phyloP scores from a whole-genome alignment of 1,140 invertebrate species.

The Onthophagus taurus region DNA sequence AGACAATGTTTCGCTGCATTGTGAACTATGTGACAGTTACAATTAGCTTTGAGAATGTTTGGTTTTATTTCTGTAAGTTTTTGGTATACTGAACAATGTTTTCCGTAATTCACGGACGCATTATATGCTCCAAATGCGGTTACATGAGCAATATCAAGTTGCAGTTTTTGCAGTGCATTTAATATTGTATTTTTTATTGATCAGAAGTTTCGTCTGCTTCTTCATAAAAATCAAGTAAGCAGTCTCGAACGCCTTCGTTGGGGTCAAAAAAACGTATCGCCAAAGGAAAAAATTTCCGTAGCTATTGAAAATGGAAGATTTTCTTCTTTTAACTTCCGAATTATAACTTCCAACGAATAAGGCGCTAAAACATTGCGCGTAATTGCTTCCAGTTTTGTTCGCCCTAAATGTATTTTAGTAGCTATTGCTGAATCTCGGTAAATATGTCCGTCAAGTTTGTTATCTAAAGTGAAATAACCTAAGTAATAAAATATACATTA shows the following conservation, averaged over 20 bases:
- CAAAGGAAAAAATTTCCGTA: conserved; percentile 6
- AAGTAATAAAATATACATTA: conserved; percentile 2
- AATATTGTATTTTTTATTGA: conserved; percentile 8
- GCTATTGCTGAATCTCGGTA: conserved; percentile 9
- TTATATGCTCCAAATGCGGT: conserved; percentile 6
- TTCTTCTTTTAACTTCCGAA: conserved; percentile 4
- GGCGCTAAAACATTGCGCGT: conserved; percentile 3
- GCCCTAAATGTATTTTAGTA: conserved; percentile 6
- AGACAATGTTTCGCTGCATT: conserved; percentile 3
- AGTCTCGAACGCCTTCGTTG: conserved; percentile 3
- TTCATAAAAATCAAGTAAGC: conserved; percentile 8
- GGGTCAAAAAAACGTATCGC: conserved; percentile 8
- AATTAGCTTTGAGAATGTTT: conserved; percentile 8
- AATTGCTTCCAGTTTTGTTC: conserved; percentile 7
- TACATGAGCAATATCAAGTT: conserved; percentile 6
- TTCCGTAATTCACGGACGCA: conserved; percentile 2
- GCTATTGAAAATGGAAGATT: conserved; percentile 3
- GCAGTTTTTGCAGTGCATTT: conserved; percentile 4
- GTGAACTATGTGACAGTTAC: conserved; percentile 7
- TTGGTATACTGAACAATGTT: conserved; percentile 4
- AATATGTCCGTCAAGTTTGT: conserved; percentile 6
- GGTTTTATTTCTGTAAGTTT: conserved; percentile 9
- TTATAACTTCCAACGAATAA: conserved; percentile 4
- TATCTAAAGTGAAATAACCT: conserved; percentile 1
- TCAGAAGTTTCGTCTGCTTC: conserved; percentile 5